phyloP scores from a whole-genome alignment of 37 sponge, comb jelly and placozoan genomes.

The Cliona cf. orientalis region DNA sequence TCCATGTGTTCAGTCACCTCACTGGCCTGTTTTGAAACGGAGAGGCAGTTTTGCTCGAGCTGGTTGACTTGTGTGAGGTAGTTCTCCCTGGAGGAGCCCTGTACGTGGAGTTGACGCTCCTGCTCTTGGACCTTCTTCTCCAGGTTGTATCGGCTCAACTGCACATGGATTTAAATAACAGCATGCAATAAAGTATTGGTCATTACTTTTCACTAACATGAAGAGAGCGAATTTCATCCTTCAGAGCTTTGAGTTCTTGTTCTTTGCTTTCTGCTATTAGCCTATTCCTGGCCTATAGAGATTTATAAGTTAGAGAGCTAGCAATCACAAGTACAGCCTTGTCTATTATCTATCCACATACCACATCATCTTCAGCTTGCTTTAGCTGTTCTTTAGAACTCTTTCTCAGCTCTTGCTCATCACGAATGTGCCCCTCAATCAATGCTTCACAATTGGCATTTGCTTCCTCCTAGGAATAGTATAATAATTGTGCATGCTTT shows the following conservation, averaged over 20 bases:
- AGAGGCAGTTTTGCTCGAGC: slow-evolving; percentile 59
- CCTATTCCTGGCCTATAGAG: slow-evolving; percentile 2
- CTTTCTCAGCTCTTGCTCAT: slow-evolving; percentile 51
- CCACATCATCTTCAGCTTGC: slow-evolving; percentile 62
- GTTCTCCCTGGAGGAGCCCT: slow-evolving; percentile 60
- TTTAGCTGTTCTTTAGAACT: slow-evolving; percentile 49
- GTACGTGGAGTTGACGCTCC: slow-evolving; percentile 66
- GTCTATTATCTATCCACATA: background rate
- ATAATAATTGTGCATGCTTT: background rate
- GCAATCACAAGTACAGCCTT: background rate
- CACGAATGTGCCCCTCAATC: slow-evolving; percentile 22
- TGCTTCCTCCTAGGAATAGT: slow-evolving; percentile 30
- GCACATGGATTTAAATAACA: background rate
- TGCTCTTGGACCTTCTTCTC: slow-evolving; percentile 73
- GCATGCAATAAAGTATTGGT: background rate
- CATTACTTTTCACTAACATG: slow-evolving; percentile 56
- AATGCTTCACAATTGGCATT: background rate
- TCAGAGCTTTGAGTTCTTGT: slow-evolving; percentile 62
- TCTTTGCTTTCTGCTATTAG: slow-evolving; percentile 28
- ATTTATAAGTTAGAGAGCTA: background rate
- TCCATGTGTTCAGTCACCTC: slow-evolving; percentile 56
- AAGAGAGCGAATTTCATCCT: slow-evolving; percentile 77
- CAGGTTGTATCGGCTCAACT: slow-evolving; percentile 55
- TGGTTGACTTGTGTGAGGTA: slow-evolving; percentile 42
- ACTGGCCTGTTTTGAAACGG: slow-evolving; percentile 22